Conservation (phyloP, 1,140 invertebrate species). For the Fopius arisanus region DNA sequence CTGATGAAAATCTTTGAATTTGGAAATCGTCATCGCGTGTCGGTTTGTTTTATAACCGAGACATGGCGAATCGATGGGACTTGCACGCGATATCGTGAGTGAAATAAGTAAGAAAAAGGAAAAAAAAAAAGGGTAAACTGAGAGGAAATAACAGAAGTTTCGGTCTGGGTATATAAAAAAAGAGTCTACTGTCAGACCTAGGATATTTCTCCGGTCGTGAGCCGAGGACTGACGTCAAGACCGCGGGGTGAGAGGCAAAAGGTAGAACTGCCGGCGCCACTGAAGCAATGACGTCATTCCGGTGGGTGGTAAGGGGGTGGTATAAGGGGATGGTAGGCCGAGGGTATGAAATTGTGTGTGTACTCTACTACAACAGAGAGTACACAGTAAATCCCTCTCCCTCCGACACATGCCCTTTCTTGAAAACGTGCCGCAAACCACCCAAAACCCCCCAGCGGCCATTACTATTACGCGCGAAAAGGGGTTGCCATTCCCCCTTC, state of each 20-base stretch:
- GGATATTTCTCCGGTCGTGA: background rate
- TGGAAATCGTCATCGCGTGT: background rate
- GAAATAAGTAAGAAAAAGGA: background rate
- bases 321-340: too few species aligned
- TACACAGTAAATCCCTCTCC: too few species aligned
- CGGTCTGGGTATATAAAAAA: background rate
- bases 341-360: slow-evolving; percentile 1
- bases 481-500: background rate
- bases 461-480: slow-evolving; percentile 16
- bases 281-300: slow-evolving; percentile 49
- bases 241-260: background rate
- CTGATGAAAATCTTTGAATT: too few species aligned
- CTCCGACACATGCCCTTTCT: background rate
- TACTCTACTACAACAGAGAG: background rate
- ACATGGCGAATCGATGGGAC: background rate
- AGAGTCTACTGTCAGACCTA: background rate
- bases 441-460: background rate
- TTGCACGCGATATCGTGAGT: background rate
- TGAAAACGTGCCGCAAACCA: background rate
- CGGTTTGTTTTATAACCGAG: background rate
- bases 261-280: slow-evolving; percentile 37
- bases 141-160: background rate
- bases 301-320: too few species aligned
- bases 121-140: background rate
- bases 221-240: slow-evolving; percentile 12